Percentiles rank a stretch among this genome's conserved stretches.
Conservation (phyloP, 2,113 vertebrate genomes). For the Tragulus kanchil region DNA sequence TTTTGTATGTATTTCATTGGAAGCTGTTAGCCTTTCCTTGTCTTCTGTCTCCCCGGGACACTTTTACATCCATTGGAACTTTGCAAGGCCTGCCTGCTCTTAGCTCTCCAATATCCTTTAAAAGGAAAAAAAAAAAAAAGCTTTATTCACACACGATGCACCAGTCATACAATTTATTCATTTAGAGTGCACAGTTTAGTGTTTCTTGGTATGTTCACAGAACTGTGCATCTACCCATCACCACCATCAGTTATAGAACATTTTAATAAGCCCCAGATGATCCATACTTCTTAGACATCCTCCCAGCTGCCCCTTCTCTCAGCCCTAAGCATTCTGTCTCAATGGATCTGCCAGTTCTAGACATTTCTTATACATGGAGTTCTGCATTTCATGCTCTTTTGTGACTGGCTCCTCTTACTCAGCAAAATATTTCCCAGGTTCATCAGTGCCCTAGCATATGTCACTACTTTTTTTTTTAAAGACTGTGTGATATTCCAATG, state of each 20-base stretch:
- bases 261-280: background rate
- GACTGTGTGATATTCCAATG: background rate
- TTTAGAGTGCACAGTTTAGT: background rate
- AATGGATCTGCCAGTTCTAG: background rate
- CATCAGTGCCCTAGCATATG: background rate
- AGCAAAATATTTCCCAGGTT: background rate
- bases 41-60: background rate
- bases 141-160: background rate
- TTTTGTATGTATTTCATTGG: background rate
- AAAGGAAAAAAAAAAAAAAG: background rate
- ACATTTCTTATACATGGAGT: background rate
- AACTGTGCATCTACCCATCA: background rate
- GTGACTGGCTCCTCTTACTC: background rate
- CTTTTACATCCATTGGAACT: background rate
- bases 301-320: fast-evolving
- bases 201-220: background rate
- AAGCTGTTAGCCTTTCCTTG: background rate
- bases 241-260: background rate
- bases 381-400: background rate
- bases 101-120: background rate
- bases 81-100: background rate
- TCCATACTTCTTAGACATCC: background rate
- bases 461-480: background rate
- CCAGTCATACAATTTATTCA: background rate
- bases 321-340: background rate